Evolutionary conservation across 1,140 invertebrate species (phyloP).

Genomic region (Drosophila athabasca): DNA sequence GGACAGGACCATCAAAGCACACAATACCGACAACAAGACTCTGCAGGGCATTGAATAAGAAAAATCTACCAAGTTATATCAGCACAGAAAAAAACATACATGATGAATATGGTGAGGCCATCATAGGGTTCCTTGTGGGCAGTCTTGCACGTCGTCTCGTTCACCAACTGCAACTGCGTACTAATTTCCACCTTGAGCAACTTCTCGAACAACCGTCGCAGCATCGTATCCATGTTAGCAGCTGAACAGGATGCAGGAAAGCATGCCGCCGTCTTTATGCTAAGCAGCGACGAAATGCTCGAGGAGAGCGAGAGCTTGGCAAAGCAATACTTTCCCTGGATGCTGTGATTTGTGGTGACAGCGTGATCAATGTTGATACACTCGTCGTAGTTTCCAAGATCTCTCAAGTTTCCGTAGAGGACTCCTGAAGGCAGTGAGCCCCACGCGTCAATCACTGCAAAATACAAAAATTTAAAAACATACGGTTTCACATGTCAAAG

Average conservation of each 20-base stretch:
- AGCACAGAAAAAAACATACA: conserved; percentile 39
- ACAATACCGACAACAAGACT: conserved; percentile 47
- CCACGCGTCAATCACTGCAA: conserved; percentile 57
- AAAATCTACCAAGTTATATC: not conserved
- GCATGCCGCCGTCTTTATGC: conserved; percentile 33
- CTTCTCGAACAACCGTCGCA: conserved; percentile 26
- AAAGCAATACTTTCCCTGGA: conserved; percentile 50
- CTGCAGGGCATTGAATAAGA: conserved; percentile 14
- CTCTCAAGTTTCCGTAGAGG: conserved; percentile 38
- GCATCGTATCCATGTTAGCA: conserved; percentile 31
- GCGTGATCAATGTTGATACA: conserved; percentile 40
- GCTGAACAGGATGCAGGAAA: conserved; percentile 48
- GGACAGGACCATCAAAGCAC: conserved; percentile 18
- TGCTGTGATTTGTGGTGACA: conserved; percentile 6
- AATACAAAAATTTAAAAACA: not conserved
- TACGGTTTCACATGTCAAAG: no score
- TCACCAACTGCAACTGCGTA: conserved; percentile 15
- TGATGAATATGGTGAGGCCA: conserved; percentile 52
- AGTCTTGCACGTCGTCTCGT: conserved; percentile 24
- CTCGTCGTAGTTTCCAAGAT: conserved; percentile 58
- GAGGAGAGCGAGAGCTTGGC: not conserved
- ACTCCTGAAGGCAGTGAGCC: conserved; percentile 52
- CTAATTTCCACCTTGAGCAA: conserved; percentile 22
- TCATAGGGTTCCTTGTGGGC: conserved; percentile 28
- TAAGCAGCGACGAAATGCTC: not conserved